Evolutionary conservation across 2,113 vertebrate species (phyloP).

Genomic region (Odontesthes bonariensis): DNA sequence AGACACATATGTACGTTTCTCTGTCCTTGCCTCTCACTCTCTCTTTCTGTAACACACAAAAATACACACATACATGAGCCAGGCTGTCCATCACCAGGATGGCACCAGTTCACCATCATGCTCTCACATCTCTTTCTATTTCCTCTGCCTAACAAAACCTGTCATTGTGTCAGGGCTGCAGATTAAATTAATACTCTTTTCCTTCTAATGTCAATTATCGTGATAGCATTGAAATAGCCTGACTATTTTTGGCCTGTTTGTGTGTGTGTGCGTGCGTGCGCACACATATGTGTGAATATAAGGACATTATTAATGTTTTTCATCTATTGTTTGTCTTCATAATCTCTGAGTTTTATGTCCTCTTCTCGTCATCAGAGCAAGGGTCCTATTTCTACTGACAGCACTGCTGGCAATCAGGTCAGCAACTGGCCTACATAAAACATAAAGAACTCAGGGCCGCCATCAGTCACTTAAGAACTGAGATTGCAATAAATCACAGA

Average conservation of each 20-base stretch:
- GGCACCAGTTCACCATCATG: constrained; percentile 6
- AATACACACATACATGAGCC: constrained; percentile 5
- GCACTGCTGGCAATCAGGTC: constrained; percentile 76
- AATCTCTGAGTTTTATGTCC: constrained; percentile 22
- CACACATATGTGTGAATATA: neutral
- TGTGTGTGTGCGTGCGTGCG: constrained; percentile 17
- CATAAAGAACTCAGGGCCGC: constrained; percentile 44
- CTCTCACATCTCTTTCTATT: constrained; percentile 16
- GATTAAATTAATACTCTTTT: constrained; percentile 36
- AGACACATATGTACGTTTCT: constrained; percentile 6
- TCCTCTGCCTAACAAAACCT: constrained; percentile 33
- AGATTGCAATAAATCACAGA: constrained; percentile 34
- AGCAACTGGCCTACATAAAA: constrained; percentile 76
- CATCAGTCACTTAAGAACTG: constrained; percentile 50
- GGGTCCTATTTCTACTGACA: constrained; percentile 64
- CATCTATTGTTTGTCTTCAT: constrained; percentile 29
- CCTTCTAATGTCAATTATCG: constrained; percentile 31
- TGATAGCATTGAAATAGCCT: constrained; percentile 7
- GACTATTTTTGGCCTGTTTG: constrained; percentile 8
- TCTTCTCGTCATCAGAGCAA: constrained; percentile 27
- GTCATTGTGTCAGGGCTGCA: constrained; percentile 26
- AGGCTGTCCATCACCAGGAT: constrained; percentile 5
- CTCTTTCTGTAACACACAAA: neutral
- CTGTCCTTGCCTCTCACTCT: neutral
- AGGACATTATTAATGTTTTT: constrained; percentile 11